These are phyloP conservation scores for Dermatophagoides farinae DNA, from an alignment of 1,140 invertebrate species.

Conservation along the genomic window DNA sequence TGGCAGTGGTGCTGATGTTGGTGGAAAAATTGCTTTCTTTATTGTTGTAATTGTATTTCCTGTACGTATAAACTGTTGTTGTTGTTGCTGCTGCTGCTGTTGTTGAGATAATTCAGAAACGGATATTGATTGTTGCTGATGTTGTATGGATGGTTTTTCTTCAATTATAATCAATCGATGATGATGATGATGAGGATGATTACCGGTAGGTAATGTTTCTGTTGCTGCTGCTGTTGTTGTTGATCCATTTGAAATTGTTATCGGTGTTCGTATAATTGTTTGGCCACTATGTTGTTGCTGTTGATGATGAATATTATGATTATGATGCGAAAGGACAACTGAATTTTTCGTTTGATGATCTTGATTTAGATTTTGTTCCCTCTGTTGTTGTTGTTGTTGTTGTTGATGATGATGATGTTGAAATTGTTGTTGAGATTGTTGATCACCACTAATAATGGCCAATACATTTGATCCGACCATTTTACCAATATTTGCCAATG, in stretches of 20 bases:
- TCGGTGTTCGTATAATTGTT: too few species aligned
- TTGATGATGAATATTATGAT: too few species aligned
- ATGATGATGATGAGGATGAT: background rate
- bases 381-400: background rate
- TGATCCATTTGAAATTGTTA: too few species aligned
- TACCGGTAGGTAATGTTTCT: too few species aligned
- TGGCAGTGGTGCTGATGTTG: background rate
- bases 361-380: too few species aligned
- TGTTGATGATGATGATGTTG: background rate
- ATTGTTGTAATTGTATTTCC: too few species aligned
- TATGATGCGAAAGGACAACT: too few species aligned
- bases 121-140: background rate
- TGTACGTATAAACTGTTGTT: background rate
- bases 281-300: too few species aligned
- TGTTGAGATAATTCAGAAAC: background rate
- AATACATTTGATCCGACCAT: background rate
- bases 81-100: background rate
- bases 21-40: background rate
- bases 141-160: background rate
- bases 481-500: background rate
- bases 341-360: too few species aligned
- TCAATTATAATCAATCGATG: slow-evolving; percentile 5
- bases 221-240: too few species aligned
- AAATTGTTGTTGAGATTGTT: background rate
- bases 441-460: background rate